Base-by-base conservation (phyloP, 1,140 invertebrate species). In the Stratiolaelaps scimitus region DNA sequence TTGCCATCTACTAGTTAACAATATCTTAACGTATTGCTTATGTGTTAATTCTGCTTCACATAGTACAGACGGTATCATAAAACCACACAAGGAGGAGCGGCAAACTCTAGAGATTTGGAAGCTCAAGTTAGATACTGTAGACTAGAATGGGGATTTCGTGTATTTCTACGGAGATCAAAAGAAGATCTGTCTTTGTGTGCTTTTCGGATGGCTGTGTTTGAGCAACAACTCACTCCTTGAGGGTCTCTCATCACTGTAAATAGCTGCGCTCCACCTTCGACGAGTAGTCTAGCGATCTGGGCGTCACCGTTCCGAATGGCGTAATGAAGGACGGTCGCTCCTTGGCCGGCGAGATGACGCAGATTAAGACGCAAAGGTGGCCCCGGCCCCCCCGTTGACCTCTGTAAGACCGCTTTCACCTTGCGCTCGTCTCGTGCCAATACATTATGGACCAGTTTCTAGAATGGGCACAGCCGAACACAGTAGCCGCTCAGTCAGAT, bases 311-410 rank as follows among this genome's bases (percentile, higher is more conserved):
- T 60, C 2, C 26, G 26, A 17, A 60, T 60, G 26, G 53, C 53
- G 20, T 60, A 60, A 23, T 60, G 34, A 23, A 60, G 53, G 53
- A 60, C 34, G 13, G 53, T 26, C 20, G 53, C 53, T 15, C 53
- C 53, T 60, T 60, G 53, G 1, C 53, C 53, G 4, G 26, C 53
- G 15, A 60, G 34, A 60, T 60, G 53, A 20, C 53, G 53, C 15
- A 60, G 34, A 23, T 60, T 34, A 5, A 60, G 1, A 26, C 26
- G 53, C 26, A 60, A 60, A 34, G 26, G 17, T 4, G 53, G 53
- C 15, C 15, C 15, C 34, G 53, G 23, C 23, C 23, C 15, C 15
- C 34, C 34, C 53, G 26, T 20, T 2, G 23, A 60, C 26, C 23
- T 26, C 23, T 26, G 17, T 34, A 60, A 26, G 15, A 26, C 15